These are phyloP conservation scores for Drosophila grimshawi DNA, from an alignment of 1,140 invertebrate genomes.

Conservation along the genomic window DNA sequence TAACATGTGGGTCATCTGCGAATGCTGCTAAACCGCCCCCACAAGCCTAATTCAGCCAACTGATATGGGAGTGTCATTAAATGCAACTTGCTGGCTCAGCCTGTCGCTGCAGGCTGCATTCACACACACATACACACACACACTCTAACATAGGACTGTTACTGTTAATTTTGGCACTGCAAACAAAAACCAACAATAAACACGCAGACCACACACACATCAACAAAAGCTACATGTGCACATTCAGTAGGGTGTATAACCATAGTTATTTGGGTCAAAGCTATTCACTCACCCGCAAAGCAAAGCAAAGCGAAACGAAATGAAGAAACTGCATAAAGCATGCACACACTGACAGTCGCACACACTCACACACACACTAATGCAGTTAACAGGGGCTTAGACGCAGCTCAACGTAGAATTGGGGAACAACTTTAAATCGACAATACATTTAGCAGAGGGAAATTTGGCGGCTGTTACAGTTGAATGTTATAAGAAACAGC, in stretches of 20 bases:
- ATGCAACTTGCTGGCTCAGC: conserved; percentile 20
- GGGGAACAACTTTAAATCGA: conserved; percentile 32
- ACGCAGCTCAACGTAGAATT: conserved; percentile 33
- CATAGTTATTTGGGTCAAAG: conserved; percentile 83
- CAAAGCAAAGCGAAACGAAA: conserved; percentile 53
- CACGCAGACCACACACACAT: conserved; percentile 26
- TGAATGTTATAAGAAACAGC: conserved; percentile 10
- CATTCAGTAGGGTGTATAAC: conserved; percentile 69
- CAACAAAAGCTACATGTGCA: conserved; percentile 66
- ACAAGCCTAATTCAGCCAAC: conserved; percentile 11
- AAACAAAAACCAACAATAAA: conserved; percentile 31
- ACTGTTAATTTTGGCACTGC: conserved; percentile 31
- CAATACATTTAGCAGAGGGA: conserved; percentile 12
- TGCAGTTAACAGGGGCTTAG: conserved; percentile 57
- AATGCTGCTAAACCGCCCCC: conserved; percentile 27
- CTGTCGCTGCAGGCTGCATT: conserved; percentile 27
- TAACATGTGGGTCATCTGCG: conserved; percentile 33
- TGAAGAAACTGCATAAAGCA: conserved; percentile 77
- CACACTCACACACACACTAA: conserved; percentile 24
- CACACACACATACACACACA: conserved; percentile 9
- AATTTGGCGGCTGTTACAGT: conserved; percentile 6
- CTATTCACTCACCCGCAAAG: conserved; percentile 83
- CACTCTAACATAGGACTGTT: neutral
- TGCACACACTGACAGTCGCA: conserved; percentile 47
- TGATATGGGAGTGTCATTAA: conserved; percentile 41